A percentile compares a stretch with the other conserved stretches of the same genome.
These are phyloP conservation scores for Chionodraco myersi DNA, from an alignment of 2,113 vertebrate species.

Conservation along the genomic window DNA sequence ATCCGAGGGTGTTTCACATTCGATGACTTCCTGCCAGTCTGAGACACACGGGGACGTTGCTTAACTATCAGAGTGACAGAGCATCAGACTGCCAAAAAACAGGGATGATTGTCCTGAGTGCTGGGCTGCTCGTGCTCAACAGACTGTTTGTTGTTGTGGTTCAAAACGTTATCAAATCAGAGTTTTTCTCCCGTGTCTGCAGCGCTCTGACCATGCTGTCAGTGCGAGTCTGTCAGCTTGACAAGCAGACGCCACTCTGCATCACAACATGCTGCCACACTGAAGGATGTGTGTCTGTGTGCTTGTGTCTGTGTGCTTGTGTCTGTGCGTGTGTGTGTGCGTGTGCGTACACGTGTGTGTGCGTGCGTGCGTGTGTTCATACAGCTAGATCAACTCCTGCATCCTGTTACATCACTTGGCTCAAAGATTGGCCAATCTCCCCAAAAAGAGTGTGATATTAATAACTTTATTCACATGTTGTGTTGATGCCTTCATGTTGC, in stretches of 20 bases:
- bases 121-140: slow-evolving; percentile 40
- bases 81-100: slow-evolving; percentile 53
- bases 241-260: slow-evolving; percentile 79
- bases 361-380: slow-evolving; percentile 23
- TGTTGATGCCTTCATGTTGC: slow-evolving; percentile 15
- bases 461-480: slow-evolving; percentile 24
- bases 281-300: slow-evolving; percentile 50
- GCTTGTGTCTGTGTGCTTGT: slow-evolving; percentile 40
- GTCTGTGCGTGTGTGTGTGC: slow-evolving; percentile 18
- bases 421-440: slow-evolving; percentile 16
- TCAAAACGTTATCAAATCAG: slow-evolving; percentile 65
- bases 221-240: slow-evolving; percentile 76
- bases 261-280: slow-evolving; percentile 75
- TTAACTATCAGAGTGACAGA: slow-evolving; percentile 45
- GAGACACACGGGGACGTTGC: background rate
- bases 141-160: slow-evolving; percentile 68
- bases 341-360: slow-evolving; percentile 3
- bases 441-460: slow-evolving; percentile 34
- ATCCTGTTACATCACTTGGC: slow-evolving; percentile 68
- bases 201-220: slow-evolving; percentile 69
- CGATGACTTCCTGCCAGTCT: slow-evolving; percentile 7
- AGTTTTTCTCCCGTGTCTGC: slow-evolving; percentile 65
- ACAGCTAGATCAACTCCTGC: slow-evolving; percentile 58
- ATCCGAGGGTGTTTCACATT: slow-evolving; percentile 5
- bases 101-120: slow-evolving; percentile 34